These are phyloP conservation scores for Cavia porcellus DNA, from an alignment of 2,113 vertebrate genomes.

Conservation along the genomic window DNA sequence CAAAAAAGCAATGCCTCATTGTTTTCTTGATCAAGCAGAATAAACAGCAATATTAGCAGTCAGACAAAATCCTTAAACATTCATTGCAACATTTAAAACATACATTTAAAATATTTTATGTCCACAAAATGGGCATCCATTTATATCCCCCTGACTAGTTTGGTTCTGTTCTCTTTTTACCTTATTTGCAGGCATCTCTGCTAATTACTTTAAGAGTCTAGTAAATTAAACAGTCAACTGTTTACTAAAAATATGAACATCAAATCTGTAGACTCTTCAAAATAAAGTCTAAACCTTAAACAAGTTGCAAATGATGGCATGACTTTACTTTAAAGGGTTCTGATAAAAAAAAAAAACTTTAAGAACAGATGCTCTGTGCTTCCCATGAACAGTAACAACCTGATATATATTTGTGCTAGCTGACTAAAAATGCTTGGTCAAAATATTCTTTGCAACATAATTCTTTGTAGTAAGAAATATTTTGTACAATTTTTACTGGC, in stretches of 20 bases:
- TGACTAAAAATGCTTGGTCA: not conserved
- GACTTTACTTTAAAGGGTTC: not conserved
- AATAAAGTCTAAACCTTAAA: not conserved
- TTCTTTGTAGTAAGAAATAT: not conserved
- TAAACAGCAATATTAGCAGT: not conserved
- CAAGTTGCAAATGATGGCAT: not conserved
- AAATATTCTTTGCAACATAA: constrained; percentile 34
- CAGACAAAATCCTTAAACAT: not conserved
- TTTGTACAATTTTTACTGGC: constrained; percentile 6
- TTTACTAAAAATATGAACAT: not conserved
- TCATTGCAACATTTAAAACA: not conserved
- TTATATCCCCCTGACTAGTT: not conserved
- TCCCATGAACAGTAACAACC: not conserved
- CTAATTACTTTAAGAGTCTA: not conserved
- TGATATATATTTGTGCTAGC: not conserved
- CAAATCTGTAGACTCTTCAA: not conserved
- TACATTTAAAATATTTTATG: not conserved
- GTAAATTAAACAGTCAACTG: not conserved
- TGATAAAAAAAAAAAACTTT: not conserved
- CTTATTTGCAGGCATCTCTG: not conserved
- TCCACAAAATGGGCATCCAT: not conserved
- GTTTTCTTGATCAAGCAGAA: not conserved
- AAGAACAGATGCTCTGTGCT: not conserved
- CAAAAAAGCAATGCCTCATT: not conserved
- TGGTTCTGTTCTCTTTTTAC: not conserved